phyloP scores from a whole-genome alignment of 2,797 vertebrate genomes.

The Tangara arthus region DNA sequence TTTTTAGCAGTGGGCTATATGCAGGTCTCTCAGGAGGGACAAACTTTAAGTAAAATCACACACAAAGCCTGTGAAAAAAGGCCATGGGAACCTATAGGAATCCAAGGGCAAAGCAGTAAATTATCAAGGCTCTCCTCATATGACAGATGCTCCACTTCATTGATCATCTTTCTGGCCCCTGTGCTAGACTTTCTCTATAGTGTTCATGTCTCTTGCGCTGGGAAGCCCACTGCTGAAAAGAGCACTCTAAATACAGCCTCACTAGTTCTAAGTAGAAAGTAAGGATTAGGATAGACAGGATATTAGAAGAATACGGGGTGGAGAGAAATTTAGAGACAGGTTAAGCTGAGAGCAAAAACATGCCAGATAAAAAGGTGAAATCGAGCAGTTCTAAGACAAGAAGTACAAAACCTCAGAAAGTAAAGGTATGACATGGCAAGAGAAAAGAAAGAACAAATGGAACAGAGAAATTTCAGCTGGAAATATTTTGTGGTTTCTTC shows the following conservation, averaged over 20 bases:
- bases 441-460: neutral
- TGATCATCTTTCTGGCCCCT: neutral
- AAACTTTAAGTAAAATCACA: neutral
- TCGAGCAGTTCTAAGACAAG: neutral
- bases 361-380: neutral
- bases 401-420: neutral
- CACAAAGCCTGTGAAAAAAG: neutral
- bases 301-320: neutral
- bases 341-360: neutral
- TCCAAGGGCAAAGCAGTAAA: neutral
- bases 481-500: neutral
- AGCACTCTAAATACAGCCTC: neutral
- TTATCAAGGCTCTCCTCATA: accelerated
- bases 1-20: neutral
- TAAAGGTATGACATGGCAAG: neutral
- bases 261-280: neutral
- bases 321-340: neutral
- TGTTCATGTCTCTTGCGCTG: neutral
- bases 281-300: neutral
- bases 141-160: neutral
- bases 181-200: neutral
- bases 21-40: accelerated
- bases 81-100: neutral
- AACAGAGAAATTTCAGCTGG: neutral
- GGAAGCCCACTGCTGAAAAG: neutral